A percentile compares a stretch with the other conserved stretches of the same genome.
Evolutionary conservation across 2,797 vertebrate genomes (phyloP).

Genomic region (Vipera ursinii): DNA sequence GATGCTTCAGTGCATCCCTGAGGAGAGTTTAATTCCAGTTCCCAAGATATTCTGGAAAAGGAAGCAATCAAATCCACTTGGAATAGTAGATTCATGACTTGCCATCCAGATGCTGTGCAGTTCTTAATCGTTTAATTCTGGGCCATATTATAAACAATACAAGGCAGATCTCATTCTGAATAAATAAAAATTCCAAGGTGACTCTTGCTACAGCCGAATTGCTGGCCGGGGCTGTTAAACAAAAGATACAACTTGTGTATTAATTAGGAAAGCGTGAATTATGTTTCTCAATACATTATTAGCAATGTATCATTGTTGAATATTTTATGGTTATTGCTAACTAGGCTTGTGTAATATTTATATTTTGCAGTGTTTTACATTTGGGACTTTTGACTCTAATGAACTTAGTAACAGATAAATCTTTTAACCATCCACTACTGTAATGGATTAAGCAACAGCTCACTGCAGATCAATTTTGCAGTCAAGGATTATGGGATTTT

Average conservation of each 20-base stretch:
- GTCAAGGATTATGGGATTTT: background rate
- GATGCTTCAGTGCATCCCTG: background rate
- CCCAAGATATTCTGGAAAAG: background rate
- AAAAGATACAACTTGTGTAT: background rate
- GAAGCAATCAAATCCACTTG: background rate
- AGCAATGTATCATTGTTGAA: background rate
- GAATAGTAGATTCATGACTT: background rate
- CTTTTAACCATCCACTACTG: background rate
- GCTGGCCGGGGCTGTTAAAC: background rate
- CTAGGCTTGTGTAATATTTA: background rate
- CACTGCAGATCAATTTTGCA: background rate
- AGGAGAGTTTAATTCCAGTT: background rate
- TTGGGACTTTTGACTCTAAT: background rate
- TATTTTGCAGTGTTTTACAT: background rate
- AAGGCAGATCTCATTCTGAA: background rate
- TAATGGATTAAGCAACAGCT: background rate
- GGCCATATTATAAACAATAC: background rate
- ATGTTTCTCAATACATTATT: background rate
- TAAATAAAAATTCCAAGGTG: background rate
- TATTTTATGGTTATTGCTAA: background rate
- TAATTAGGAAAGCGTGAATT: background rate
- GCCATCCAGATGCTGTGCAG: background rate
- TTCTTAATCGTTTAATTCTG: background rate
- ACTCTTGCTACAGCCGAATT: background rate
- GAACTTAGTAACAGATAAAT: background rate